phyloP scores from a whole-genome alignment of 2,797 vertebrate genomes.

The Acestrorhynchus altus region DNA sequence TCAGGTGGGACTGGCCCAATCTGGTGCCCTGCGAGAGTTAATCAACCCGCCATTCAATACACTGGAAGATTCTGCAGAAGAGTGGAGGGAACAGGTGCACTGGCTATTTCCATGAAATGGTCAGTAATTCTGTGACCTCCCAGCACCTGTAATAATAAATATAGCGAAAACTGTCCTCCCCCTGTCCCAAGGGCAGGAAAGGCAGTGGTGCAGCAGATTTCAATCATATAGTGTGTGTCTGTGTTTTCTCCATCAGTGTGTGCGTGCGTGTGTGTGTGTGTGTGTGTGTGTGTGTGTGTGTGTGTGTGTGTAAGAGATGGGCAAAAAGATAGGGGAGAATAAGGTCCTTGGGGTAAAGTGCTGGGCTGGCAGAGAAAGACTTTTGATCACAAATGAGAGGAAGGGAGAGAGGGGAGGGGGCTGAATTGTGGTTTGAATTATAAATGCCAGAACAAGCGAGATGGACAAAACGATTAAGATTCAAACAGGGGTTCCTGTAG shows the following conservation, averaged over 20 bases:
- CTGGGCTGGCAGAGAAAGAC: slow-evolving; percentile 44
- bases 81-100: slow-evolving; percentile 44
- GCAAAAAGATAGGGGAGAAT: slow-evolving; percentile 53
- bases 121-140: slow-evolving; percentile 57
- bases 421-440: slow-evolving; percentile 48
- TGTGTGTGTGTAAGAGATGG: slow-evolving; percentile 45
- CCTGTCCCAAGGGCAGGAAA: slow-evolving; percentile 55
- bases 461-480: slow-evolving; percentile 30
- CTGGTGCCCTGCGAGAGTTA: slow-evolving; percentile 12
- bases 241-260: neutral
- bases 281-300: slow-evolving; percentile 23
- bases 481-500: slow-evolving; percentile 15
- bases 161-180: slow-evolving; percentile 45
- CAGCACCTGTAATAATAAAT: slow-evolving; percentile 43
- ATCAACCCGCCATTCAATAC: slow-evolving; percentile 40
- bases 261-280: slow-evolving; percentile 30
- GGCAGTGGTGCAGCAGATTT: slow-evolving; percentile 54
- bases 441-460: slow-evolving; percentile 35
- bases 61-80: slow-evolving; percentile 27
- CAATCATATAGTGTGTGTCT: slow-evolving; percentile 50
- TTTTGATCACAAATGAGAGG: slow-evolving; percentile 50
- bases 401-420: slow-evolving; percentile 5
- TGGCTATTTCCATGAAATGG: slow-evolving; percentile 57
- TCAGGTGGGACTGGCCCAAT: slow-evolving; percentile 11
- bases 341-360: slow-evolving; percentile 55